Base-by-base conservation (phyloP, 2,797 vertebrate genomes). In the Alosa sapidissima region DNA sequence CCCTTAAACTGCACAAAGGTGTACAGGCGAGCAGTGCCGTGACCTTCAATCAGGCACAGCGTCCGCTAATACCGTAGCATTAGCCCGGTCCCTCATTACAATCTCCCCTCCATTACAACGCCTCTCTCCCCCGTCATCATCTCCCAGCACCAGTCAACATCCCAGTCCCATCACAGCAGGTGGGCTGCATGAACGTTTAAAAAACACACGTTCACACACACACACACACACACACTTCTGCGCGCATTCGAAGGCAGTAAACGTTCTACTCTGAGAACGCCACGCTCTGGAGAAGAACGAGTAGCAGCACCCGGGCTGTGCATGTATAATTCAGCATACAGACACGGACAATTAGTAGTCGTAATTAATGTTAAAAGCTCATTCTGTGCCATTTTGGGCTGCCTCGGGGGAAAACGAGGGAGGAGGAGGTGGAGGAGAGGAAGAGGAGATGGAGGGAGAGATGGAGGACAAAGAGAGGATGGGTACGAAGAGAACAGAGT, bases 291-390 rank as follows among this genome's bases (percentile, higher is more conserved):
- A 52, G 86, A 86, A 90, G 89, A 55, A 24, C 84, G 91, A 90
- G 91, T 89, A 91, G 90, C 87, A 86, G 81, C 87, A 62, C 86
- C 88, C 88, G 85, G 90, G 85, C 85, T 87, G 78, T 16, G 84
- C 83, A 93, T 93, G 94, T 92, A 90, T 94, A 91, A 92, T 93
- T 92, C 91, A 93, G 85, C 89, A 86, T 91, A 89, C 87, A 90
- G 91, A 90, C 92, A 88, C 89, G 91, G 91, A 92, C 92, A 93
- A 93, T 93, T 93, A 92, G 91, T 85, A 84, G 86, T 82, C 33
- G 82, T 91, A 92, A 94, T 93, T 92, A 94, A 91, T 87, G 84
- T 81, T 87, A 68, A 91, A 87, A 86, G 86, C 87, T 72, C 83
- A 85, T 33, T 52, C 5, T 51, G 54, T 19, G 6, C 60, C 82